phyloP scores from a whole-genome alignment of 2,797 vertebrate species.

The Tadarida brasiliensis region DNA sequence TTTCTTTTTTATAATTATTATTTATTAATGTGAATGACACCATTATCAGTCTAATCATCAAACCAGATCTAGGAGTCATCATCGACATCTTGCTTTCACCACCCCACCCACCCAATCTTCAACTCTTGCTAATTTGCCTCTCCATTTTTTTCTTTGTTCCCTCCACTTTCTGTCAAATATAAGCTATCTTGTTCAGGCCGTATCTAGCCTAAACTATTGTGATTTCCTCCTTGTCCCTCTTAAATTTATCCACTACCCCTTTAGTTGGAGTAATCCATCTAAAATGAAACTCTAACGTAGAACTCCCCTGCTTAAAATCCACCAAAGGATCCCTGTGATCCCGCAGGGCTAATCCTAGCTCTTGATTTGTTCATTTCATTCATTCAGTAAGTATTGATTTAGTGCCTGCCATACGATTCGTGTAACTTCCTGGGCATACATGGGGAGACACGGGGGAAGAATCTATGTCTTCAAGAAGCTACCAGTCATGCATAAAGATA shows the following conservation, averaged over 20 bases:
- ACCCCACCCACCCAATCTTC: not conserved
- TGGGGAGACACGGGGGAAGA: not conserved
- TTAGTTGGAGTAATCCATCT: not conserved
- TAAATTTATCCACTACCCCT: not conserved
- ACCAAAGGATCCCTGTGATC: not conserved
- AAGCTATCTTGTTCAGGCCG: not conserved
- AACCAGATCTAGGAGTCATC: not conserved
- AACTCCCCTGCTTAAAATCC: not conserved
- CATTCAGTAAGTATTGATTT: not conserved
- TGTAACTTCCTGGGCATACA: not conserved
- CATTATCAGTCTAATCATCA: not conserved
- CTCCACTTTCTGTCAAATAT: not conserved
- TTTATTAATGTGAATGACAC: not conserved
- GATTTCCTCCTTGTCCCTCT: not conserved
- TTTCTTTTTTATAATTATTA: not conserved
- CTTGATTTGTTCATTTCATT: not conserved
- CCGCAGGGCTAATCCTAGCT: not conserved
- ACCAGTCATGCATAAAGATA: not conserved
- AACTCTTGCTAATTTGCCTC: not conserved
- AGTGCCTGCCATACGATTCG: not conserved
- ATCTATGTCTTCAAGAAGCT: slow-evolving; percentile 78
- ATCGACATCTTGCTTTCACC: not conserved
- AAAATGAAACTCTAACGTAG: not conserved
- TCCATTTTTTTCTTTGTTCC: not conserved
- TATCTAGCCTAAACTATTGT: not conserved